Conservation (phyloP, 2,888 invertebrate species). For the Octonoba sinensis region DNA sequence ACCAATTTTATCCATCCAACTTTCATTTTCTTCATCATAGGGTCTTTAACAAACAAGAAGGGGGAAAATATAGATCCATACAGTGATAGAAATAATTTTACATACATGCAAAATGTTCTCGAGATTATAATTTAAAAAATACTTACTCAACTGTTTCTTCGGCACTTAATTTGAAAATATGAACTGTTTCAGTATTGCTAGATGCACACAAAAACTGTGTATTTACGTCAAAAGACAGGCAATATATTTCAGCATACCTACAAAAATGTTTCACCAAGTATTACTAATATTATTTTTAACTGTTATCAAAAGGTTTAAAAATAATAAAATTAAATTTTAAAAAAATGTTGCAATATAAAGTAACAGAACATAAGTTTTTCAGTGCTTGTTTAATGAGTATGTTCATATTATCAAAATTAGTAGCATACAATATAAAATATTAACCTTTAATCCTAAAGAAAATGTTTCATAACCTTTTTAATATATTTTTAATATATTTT, state of each 20-base stretch:
- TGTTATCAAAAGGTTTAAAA: neutral
- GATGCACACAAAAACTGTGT: constrained; percentile 39
- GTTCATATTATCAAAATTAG: no score
- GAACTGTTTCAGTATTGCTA: constrained; percentile 54
- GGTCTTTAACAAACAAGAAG: constrained; percentile 2
- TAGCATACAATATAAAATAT: no score
- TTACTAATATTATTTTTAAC: neutral
- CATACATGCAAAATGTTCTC: neutral
- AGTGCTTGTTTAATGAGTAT: no score
- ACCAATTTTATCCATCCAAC: constrained; percentile 53
- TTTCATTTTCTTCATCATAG: constrained; percentile 29
- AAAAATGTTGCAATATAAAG: no score
- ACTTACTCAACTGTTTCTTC: constrained; percentile 37
- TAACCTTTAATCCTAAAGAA: no score
- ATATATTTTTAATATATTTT: no score
- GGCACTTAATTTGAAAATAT: constrained; percentile 39
- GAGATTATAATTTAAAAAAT: neutral
- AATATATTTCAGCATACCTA: constrained; percentile 51
- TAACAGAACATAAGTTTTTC: no score
- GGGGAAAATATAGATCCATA: neutral
- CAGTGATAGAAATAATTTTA: neutral
- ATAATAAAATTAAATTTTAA: neutral
- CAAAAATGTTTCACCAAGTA: neutral
- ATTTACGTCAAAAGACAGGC: constrained; percentile 29
- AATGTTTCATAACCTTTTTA: no score